Evolutionary conservation across 2,113 vertebrate species (phyloP), one percentile per base, ranked within the genome.

Genomic region (Macquaria australasica): DNA sequence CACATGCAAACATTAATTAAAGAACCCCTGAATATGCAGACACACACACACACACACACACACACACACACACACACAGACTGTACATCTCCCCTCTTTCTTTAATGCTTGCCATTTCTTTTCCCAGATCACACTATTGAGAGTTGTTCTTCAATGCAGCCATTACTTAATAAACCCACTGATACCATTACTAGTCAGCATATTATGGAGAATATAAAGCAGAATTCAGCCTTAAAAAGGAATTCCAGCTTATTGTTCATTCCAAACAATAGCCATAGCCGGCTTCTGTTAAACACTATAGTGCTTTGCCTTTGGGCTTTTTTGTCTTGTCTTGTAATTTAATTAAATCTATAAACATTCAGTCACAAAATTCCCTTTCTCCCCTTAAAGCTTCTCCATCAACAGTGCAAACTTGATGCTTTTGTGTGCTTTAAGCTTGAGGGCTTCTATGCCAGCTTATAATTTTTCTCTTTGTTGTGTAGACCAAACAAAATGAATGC

Each of bases 291-390:
- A 72, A 88, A 80, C 43, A 76, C 48, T 63, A 50, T 59, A 80
- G 53, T 9, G 12, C 66, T 88, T 81, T 84, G 87, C 85, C 88
- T 79, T 50, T 74, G 64, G 88, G 79, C 71, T 60, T 41, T 86
- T 73, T 89, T 63, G 77, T 91, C 75, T 83, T 23, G 7, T 90
- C 74, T 79, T 84, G 79, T 92, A 89, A 87, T 93, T 94, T 92
- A 91, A 94, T 95, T 93, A 94, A 91, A 92, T 87, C 78, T 76
- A 88, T 86, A 93, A 90, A 91, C 86, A 87, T 92, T 87, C 81
- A 79, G 83, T 77, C 53, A 69, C 77, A 80, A 84, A 89, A 87
- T 50, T 79, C 76, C 69, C 81, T 79, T 81, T 28, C 67, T n/a
- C 37, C 75, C 83, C 82, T 90, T 63, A 82, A 78, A 91, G 74